Evolutionary conservation across 1,140 invertebrate genomes (phyloP).

Genomic region (Tribolium madens): DNA sequence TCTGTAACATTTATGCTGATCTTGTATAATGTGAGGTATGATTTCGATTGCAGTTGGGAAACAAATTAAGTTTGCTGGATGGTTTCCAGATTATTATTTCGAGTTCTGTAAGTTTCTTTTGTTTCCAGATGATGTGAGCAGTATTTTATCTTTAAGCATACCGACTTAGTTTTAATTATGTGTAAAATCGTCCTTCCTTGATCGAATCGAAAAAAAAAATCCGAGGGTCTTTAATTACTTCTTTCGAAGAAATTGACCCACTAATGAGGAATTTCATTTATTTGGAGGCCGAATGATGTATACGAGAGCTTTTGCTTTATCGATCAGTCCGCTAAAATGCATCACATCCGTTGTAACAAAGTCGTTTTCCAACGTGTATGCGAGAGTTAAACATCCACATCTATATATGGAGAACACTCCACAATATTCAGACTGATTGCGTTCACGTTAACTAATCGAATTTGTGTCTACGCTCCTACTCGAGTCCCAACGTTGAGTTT

Average conservation of each 20-base stretch:
- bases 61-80: slow-evolving; percentile 33
- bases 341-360: slow-evolving; percentile 25
- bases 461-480: background rate
- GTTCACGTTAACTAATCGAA: slow-evolving; percentile 29
- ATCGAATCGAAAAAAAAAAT: slow-evolving; percentile 1
- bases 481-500: background rate
- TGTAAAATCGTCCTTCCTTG: slow-evolving; percentile 8
- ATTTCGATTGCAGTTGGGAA: slow-evolving; percentile 33
- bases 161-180: slow-evolving; percentile 21
- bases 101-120: slow-evolving; percentile 25
- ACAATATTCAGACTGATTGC: slow-evolving; percentile 26
- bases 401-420: slow-evolving; percentile 8
- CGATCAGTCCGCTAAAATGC: background rate
- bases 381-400: slow-evolving; percentile 16
- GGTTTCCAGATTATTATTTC: slow-evolving; percentile 32
- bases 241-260: background rate
- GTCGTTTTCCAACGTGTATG: slow-evolving; percentile 12
- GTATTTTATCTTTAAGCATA: slow-evolving; percentile 18
- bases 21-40: slow-evolving; percentile 12
- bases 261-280: slow-evolving; percentile 35
- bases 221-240: slow-evolving; percentile 1
- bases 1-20: background rate
- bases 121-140: slow-evolving; percentile 26
- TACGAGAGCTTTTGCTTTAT: slow-evolving; percentile 2
- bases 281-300: slow-evolving; percentile 8